Base-by-base conservation (phyloP, 1,140 invertebrate species). In the Aphaenogaster ashmeadi region DNA sequence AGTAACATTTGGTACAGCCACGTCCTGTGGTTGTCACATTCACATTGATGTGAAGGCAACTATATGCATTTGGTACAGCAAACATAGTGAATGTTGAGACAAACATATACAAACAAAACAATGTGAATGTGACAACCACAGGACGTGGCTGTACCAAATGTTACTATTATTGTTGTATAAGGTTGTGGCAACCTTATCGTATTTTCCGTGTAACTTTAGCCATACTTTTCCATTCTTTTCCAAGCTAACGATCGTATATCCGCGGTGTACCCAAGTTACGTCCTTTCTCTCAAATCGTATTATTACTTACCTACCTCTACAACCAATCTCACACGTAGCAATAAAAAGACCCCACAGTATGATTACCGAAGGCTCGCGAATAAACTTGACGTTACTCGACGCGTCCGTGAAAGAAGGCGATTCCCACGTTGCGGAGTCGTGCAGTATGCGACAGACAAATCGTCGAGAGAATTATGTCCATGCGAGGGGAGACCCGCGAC, bases 351-450 rank as follows among this genome's bases (percentile, higher is more conserved):
- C 60, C 21, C 84, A 79, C 62, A n/a, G 36, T 86, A 77, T 67
- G 80, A 84, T 84, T 84, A 84, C 80, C 80, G 80, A 78, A 86
- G 75, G 58, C 38, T 38, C 84, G 75, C 75, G 74, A 79, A 86
- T 77, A 86, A 86, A 80, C 80, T 84, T 84, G 80, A 84, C 56
- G 80, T 84, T 84, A 84, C 54, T 38, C 80, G 80, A 74, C 69
- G 80, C 80, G 80, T 84, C 69, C 80, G 80, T 84, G 80, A 88
- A 88, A 86, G 83, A 88, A 90, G 78, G 77, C 87, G 83, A 86
- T 90, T 86, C 78, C 81, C 89, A 88, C 79, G 89, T 89, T 79
- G 83, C 69, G 80, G 77, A 87, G 85, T 81, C 75, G 85, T 80
- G 85, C 75, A 80, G 58, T 87, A 50, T 56, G 69, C 89, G 89